Base-by-base conservation (phyloP, 2,888 invertebrate genomes). In the Trypoxylon attenuatum region DNA sequence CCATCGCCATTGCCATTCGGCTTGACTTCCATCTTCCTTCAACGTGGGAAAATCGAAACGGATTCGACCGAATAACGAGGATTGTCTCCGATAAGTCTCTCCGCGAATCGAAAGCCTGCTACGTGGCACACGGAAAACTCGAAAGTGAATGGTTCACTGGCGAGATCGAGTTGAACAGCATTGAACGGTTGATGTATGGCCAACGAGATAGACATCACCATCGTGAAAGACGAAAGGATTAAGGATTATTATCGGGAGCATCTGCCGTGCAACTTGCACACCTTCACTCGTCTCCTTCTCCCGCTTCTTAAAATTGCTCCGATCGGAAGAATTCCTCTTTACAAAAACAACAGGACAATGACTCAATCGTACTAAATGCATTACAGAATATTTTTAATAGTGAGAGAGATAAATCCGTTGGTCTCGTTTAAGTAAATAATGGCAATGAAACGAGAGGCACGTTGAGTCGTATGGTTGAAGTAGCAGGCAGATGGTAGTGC, bases 41-140 rank as follows among this genome's bases (percentile, higher is more conserved):
- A 8, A 19, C 27, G 46, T 46, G 41, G 46, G 42, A 56, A 53
- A 68, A 52, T 50, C 41, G 38, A 13, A 53, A 58, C 42, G 45
- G 47, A 59, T 43, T 25, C 39, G 53, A 5, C 19, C 46, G 5
- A 33, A 22, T 46, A 45, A 41, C 38, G 39, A 51, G 15, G 39
- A 52, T 59, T 38, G 25, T 45, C 39, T 16, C 23, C 6, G 29
- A 58, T 51, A 57, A 52, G 52, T 33, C 33, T 5, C n/a, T 1
- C 33, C 16, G 22, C 1, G 6, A 29, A 50, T n/a, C 8, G 29
- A 10, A 5, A 58, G 19, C 38, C 15, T 23, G 3, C 18, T 6
- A 39, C n/a, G n/a, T n/a, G n/a, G n/a, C n/a, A n/a, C n/a, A 6
- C 18, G 3, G 23, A 54, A 54, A 47, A 41, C 16, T 5, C 15